Evolutionary conservation across 2,113 vertebrate species (phyloP).

Genomic region (Megaceryle maxima): DNA sequence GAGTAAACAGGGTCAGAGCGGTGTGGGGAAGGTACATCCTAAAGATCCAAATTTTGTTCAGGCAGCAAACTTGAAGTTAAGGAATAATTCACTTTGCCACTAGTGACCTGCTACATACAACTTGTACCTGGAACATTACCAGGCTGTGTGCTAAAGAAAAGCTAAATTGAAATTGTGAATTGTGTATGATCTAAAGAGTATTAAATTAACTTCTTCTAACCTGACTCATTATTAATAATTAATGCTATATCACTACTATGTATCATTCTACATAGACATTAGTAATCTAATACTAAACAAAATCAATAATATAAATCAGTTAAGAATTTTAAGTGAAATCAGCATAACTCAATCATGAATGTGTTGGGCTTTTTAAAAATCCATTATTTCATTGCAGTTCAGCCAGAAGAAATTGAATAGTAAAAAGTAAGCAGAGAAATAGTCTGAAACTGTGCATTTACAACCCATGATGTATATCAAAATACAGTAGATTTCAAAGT

Average conservation of each 20-base stretch:
- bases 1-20: background rate
- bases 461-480: background rate
- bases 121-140: background rate
- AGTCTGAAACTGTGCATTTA: background rate
- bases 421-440: background rate
- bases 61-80: background rate
- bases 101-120: background rate
- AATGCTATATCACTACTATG: background rate
- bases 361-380: background rate
- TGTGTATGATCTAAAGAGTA: background rate
- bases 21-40: background rate
- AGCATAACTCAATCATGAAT: background rate
- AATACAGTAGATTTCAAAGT: background rate
- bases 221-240: background rate
- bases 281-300: background rate
- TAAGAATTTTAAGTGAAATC: background rate
- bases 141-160: background rate
- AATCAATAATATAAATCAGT: background rate
- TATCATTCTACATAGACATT: background rate
- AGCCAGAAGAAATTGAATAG: background rate
- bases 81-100: background rate
- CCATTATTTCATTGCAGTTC: background rate
- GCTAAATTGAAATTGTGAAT: background rate
- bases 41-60: background rate
- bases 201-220: constrained; percentile 6